Conservation (phyloP, 1,140 invertebrate species). For the Telenomus remus region DNA sequence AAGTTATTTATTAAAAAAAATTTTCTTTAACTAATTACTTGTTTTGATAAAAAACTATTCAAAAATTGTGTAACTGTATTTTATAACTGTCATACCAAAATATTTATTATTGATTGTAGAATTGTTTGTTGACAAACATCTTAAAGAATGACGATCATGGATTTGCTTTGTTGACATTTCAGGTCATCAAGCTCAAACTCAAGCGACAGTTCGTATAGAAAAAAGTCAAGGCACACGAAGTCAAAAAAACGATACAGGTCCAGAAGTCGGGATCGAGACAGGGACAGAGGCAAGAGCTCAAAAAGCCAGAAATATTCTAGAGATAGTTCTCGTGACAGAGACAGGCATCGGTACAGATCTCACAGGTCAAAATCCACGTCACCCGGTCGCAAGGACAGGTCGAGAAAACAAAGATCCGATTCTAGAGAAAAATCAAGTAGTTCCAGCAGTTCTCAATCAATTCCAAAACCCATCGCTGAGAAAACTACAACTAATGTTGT, state of each 20-base stretch:
- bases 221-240: conserved; percentile 68
- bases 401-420: conserved; percentile 64
- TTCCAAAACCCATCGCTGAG: conserved; percentile 57
- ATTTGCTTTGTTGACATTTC: not conserved
- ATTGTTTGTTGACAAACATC: too few species aligned
- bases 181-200: conserved; percentile 70
- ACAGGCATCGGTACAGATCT: conserved; percentile 63
- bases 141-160: too few species aligned
- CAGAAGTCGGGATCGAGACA: conserved; percentile 64
- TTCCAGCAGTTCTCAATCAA: conserved; percentile 71
- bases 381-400: conserved; percentile 59
- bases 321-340: conserved; percentile 67
- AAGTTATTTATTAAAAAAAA: too few species aligned
- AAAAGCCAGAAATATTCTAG: conserved; percentile 65
- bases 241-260: conserved; percentile 65
- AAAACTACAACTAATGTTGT: conserved; percentile 61
- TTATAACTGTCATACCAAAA: too few species aligned
- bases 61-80: too few species aligned
- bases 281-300: conserved; percentile 61
- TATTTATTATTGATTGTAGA: too few species aligned
- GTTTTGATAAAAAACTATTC: too few species aligned
- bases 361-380: conserved; percentile 67
- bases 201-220: conserved; percentile 68
- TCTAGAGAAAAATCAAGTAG: conserved; percentile 72
- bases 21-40: too few species aligned